Conservation (phyloP, 2,888 invertebrate species). For the Carabus problematicus region DNA sequence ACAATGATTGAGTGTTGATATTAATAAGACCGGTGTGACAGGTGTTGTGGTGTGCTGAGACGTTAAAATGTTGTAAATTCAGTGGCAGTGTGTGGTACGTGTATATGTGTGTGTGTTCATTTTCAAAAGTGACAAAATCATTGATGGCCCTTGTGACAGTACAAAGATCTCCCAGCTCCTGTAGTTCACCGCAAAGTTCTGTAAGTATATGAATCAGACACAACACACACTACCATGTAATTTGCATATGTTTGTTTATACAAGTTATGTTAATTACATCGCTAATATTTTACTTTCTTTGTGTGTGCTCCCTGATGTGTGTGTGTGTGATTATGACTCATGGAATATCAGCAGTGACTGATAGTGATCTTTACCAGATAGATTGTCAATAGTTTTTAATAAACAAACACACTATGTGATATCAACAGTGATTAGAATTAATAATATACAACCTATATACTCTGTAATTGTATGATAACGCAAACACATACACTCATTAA, state of each 20-base stretch:
- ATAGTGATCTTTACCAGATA: no score
- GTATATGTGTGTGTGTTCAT: neutral
- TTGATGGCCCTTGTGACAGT: constrained; percentile 76
- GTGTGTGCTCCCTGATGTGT: neutral
- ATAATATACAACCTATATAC: no score
- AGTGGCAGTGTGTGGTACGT: constrained; percentile 5
- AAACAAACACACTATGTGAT: no score
- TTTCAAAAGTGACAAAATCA: constrained; percentile 22
- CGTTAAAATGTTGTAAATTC: constrained; percentile 22
- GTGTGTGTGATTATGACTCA: no score
- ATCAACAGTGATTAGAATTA: no score
- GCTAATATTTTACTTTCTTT: constrained; percentile 23
- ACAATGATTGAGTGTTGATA: constrained; percentile 11
- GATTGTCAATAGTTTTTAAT: no score
- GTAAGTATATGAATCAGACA: constrained; percentile 57
- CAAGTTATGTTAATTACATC: neutral
- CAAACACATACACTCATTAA: no score
- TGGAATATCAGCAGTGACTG: no score
- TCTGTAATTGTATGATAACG: no score
- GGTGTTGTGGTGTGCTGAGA: neutral
- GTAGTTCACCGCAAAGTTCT: constrained; percentile 69
- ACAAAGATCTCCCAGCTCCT: constrained; percentile 74
- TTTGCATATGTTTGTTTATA: neutral
- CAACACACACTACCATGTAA: neutral
- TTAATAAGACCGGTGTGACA: constrained; percentile 6